These are phyloP conservation scores for Hippocampus guttulatus DNA, from an alignment of 2,113 vertebrate species.

Conservation along the genomic window DNA sequence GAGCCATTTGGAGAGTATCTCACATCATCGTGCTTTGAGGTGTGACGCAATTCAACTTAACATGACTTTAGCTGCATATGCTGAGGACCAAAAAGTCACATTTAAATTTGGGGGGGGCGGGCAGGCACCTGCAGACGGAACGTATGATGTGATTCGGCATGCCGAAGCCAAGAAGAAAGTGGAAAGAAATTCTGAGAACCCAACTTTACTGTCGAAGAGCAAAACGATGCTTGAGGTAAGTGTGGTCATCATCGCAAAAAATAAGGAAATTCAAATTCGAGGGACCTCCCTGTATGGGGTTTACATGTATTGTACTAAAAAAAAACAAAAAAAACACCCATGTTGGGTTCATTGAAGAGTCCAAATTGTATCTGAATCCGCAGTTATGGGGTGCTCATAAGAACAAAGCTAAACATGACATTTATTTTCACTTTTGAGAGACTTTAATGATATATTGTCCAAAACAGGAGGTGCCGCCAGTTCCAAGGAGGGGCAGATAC, in stretches of 20 bases:
- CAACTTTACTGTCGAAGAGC: constrained; percentile 49
- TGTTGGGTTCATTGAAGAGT: not conserved
- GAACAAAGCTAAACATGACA: no score
- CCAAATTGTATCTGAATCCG: no score
- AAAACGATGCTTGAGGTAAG: constrained; percentile 36
- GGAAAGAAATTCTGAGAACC: constrained; percentile 42
- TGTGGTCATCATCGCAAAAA: not conserved
- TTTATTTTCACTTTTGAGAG: no score
- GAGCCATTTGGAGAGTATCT: constrained; percentile 82
- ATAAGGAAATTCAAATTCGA: not conserved
- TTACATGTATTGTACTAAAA: not conserved
- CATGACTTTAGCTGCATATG: not conserved
- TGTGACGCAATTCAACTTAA: constrained; percentile 36
- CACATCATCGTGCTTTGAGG: constrained; percentile 70
- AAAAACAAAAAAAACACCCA: not conserved
- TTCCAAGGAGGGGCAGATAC: constrained; percentile 57
- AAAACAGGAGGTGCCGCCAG: constrained; percentile 58
- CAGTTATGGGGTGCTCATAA: no score
- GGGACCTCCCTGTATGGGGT: not conserved
- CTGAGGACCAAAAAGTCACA: not conserved
- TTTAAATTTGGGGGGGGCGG: no score
- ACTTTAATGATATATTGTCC: constrained; percentile 12
- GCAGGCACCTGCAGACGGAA: constrained; percentile 52
- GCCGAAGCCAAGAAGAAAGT: constrained; percentile 24
- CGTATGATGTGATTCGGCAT: constrained; percentile 70